Conservation (phyloP, 2,797 vertebrate genomes). For the Cirrhinus mrigala region DNA sequence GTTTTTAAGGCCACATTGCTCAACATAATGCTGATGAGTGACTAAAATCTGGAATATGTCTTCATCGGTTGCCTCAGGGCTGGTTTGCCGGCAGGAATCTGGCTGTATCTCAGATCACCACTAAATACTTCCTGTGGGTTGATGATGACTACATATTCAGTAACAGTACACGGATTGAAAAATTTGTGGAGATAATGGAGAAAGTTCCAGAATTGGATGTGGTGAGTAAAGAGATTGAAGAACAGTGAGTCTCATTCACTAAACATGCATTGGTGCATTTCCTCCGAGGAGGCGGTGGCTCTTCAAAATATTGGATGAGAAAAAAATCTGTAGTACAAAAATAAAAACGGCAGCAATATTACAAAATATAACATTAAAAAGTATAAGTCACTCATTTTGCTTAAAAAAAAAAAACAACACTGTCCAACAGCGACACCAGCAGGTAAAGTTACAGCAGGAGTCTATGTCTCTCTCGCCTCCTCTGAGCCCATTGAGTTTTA, state of each 20-base stretch:
- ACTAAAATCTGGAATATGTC: neutral
- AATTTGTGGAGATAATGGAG: slow-evolving; percentile 78
- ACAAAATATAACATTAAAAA: no score
- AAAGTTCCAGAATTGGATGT: slow-evolving; percentile 74
- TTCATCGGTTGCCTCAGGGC: slow-evolving; percentile 55
- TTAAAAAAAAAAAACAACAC: no score
- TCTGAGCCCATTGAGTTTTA: no score
- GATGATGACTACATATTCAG: slow-evolving; percentile 81
- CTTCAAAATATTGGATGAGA: no score
- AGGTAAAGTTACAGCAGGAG: no score
- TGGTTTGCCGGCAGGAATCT: slow-evolving; percentile 66
- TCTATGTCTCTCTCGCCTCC: no score
- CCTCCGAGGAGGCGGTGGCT: no score
- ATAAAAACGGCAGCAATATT: no score
- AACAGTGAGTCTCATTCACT: neutral
- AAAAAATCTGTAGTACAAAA: no score
- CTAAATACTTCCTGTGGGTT: slow-evolving; percentile 83
- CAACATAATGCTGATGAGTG: neutral
- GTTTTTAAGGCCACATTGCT: neutral
- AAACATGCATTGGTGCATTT: neutral
- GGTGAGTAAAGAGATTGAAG: slow-evolving; percentile 69
- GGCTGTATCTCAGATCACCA: slow-evolving; percentile 75
- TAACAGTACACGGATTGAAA: slow-evolving; percentile 74
- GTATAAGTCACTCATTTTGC: no score
- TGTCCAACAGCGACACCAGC: no score